A percentile compares a stretch with the other conserved stretches of the same genome.
Conservation (phyloP, 1,140 invertebrate species). For the Paraescarpia echinospica region DNA sequence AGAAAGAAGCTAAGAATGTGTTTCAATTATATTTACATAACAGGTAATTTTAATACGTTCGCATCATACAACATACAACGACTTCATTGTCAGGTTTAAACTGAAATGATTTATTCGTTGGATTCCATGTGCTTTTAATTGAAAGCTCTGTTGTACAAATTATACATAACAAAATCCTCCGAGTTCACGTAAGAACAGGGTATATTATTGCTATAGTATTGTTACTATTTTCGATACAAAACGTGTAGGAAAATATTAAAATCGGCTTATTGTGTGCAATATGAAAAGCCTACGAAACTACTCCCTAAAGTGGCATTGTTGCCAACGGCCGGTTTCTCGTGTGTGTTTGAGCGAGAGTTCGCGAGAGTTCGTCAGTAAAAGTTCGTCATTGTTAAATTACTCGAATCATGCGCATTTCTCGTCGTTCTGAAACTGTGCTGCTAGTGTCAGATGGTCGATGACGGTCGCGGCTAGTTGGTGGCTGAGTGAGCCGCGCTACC, state of each 20-base stretch:
- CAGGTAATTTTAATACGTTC: not conserved
- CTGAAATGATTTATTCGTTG: constrained; percentile 6
- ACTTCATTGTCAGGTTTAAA: constrained; percentile 6
- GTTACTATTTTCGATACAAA: not conserved
- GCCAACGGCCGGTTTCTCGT: not conserved
- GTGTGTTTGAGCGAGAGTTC: not conserved
- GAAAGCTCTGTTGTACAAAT: constrained; percentile 5
- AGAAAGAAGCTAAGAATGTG: not conserved
- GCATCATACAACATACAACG: constrained; percentile 5
- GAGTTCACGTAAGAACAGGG: not conserved
- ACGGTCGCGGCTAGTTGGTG: constrained; percentile 7
- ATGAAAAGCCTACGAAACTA: constrained; percentile 17
- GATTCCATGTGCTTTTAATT: constrained; percentile 1
- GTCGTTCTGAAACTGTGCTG: not conserved
- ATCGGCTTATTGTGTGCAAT: constrained; percentile 17
- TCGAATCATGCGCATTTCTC: not conserved
- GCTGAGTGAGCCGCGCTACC: not conserved
- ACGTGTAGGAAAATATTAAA: not conserved
- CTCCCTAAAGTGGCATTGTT: not conserved
- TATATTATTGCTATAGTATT: not conserved
- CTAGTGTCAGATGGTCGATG: not conserved
- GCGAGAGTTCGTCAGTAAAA: constrained; percentile 4
- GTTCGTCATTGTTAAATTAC: constrained; percentile 13
- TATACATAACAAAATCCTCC: constrained; percentile 6
- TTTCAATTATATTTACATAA: not conserved